Evolutionary conservation across 1,140 invertebrate species (phyloP), one percentile per base, ranked within the genome.

Genomic region (Octopus bimaculoides): DNA sequence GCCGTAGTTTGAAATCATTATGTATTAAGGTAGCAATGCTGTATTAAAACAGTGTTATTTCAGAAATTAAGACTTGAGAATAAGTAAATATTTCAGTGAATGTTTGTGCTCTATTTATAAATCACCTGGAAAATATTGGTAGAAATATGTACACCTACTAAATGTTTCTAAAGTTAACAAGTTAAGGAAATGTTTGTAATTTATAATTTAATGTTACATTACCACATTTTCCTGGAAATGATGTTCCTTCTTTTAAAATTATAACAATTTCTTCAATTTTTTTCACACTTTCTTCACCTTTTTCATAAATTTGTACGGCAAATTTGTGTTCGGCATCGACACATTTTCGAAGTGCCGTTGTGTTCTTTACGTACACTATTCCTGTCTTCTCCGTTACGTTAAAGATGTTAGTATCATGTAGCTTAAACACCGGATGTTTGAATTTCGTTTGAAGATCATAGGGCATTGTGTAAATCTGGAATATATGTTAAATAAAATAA

Each of bases 351-450:
- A 75, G 41, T 6, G 5, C 26, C 20, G 6, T 17, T 7, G 17
- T 52, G 41, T 75, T 41, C 8, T 75, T 75, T 52, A 75, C 74
- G 74, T 75, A 75, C 41, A 75, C 41, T 4, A 75, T 75, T 52
- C 74, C 74, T 14, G 74, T 75, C 14, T 41, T 12, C 52, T 52
- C 41, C 26, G 74, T 75, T 7, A 75, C 41, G 41, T 75, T 14
- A 75, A 75, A 75, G 74, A 53, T 53, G 8, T 4, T 9, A 75
- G 17, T 75, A 52, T 9, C 66, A 4, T 6, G 17, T 71, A 71
- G 5, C 17, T 20, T 71, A 20, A 6, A 71, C 14, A 6, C 14
- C 0, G 66, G 66, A 71, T 71, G 17, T 12, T 14, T 9, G 5
- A 14, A n/a, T 14, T 71, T 6, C 6, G 4, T 20, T 14, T 71